phyloP scores from a whole-genome alignment of 2,113 vertebrate species.

The Ciconia boyciana region DNA sequence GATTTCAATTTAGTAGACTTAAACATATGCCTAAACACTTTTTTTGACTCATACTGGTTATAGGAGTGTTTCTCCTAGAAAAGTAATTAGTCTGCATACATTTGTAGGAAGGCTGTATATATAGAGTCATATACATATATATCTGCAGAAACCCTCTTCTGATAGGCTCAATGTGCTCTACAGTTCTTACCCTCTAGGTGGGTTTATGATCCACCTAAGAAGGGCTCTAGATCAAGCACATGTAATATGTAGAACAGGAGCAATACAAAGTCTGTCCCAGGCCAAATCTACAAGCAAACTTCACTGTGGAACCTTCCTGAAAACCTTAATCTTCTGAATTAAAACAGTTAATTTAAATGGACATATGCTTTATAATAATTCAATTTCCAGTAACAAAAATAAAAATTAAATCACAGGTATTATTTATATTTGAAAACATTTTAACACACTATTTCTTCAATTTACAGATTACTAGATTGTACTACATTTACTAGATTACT shows the following conservation, averaged over 20 bases:
- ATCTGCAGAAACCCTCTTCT: not conserved
- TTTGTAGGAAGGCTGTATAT: not conserved
- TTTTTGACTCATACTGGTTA: not conserved
- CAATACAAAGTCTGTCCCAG: not conserved
- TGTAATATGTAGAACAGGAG: not conserved
- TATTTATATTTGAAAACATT: not conserved
- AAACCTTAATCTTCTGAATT: not conserved
- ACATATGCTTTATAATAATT: not conserved
- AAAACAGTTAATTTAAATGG: not conserved
- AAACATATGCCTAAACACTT: not conserved
- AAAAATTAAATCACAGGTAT: not conserved
- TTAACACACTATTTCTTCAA: not conserved
- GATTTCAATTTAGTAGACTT: not conserved
- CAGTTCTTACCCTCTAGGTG: not conserved
- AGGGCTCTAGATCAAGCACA: not conserved
- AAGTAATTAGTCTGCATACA: not conserved
- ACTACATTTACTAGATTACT: too few species aligned
- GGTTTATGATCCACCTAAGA: not conserved
- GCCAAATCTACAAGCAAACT: not conserved
- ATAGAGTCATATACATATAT: fast-evolving
- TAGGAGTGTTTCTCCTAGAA: not conserved
- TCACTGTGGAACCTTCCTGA: not conserved
- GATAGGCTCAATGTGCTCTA: not conserved
- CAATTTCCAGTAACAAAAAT: not conserved
- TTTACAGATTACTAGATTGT: not conserved